Evolutionary conservation across 2,888 invertebrate genomes (phyloP).

Genomic region (Rosalia funebris): DNA sequence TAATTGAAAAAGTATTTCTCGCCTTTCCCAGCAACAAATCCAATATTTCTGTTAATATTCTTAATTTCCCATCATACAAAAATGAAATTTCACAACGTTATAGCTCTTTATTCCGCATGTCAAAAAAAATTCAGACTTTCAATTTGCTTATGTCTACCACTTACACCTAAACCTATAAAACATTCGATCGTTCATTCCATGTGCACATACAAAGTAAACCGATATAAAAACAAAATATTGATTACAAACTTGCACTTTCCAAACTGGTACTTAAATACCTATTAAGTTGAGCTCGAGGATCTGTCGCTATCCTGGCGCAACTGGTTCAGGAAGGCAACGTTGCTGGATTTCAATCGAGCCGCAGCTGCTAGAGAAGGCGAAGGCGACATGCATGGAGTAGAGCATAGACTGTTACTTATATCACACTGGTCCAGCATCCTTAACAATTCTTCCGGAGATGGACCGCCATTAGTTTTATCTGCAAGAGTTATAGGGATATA

Average conservation of each 20-base stretch:
- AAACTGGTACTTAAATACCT: conserved; percentile 3
- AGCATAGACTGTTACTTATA: conserved; percentile 81
- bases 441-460: conserved; percentile 89
- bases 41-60: no score
- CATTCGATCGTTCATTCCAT: no score
- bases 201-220: no score
- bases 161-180: no score
- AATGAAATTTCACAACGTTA: no score
- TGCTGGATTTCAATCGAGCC: conserved; percentile 70
- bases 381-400: conserved; percentile 83
- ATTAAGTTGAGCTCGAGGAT: conserved; percentile 40
- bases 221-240: no score
- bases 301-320: conserved; percentile 53
- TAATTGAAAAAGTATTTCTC: no score
- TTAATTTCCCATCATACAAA: no score
- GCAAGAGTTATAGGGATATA: not conserved
- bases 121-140: not conserved
- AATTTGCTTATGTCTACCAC: not conserved
- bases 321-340: conserved; percentile 73
- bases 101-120: no score
- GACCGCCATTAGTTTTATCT: conserved; percentile 79
- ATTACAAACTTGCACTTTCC: not conserved
- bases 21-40: no score
- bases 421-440: conserved; percentile 94
- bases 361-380: conserved; percentile 70